phyloP scores from a whole-genome alignment of 2,113 vertebrate species.

The Apteryx mantelli region DNA sequence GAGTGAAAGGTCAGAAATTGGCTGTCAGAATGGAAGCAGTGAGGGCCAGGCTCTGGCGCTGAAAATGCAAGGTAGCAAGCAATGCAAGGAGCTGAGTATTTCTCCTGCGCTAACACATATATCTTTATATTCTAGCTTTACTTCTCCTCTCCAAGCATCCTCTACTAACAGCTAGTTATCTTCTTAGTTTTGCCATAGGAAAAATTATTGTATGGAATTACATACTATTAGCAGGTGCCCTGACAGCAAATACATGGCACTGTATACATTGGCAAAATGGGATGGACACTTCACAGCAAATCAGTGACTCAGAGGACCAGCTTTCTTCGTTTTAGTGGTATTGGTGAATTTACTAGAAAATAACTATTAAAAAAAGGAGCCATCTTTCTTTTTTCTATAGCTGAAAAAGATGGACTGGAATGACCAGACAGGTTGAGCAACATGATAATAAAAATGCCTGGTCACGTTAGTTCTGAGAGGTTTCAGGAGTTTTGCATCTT shows the following conservation, averaged over 20 bases:
- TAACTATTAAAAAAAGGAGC: not conserved
- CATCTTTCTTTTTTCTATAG: not conserved
- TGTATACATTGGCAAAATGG: conserved; percentile 38
- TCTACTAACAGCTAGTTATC: conserved; percentile 42
- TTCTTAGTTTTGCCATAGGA: conserved; percentile 3
- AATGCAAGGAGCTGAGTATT: not conserved
- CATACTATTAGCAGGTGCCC: not conserved
- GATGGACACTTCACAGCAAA: not conserved
- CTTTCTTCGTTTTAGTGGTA: not conserved
- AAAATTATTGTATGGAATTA: conserved; percentile 43
- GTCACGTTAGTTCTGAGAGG: not conserved
- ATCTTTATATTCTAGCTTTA: not conserved
- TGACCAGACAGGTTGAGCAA: not conserved
- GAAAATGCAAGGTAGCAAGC: not conserved
- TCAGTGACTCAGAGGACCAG: not conserved
- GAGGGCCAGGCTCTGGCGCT: not conserved
- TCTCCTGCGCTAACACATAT: not conserved
- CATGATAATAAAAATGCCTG: not conserved
- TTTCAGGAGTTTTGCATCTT: not conserved
- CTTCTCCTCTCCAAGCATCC: not conserved
- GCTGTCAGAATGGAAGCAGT: conserved; percentile 35
- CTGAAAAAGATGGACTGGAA: not conserved
- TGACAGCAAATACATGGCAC: conserved; percentile 3
- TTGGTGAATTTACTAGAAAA: conserved; percentile 36
- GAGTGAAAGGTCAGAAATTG: conserved; percentile 38